These are phyloP conservation scores for Thamnophis elegans DNA, from an alignment of 2,797 vertebrate genomes.

Conservation along the genomic window DNA sequence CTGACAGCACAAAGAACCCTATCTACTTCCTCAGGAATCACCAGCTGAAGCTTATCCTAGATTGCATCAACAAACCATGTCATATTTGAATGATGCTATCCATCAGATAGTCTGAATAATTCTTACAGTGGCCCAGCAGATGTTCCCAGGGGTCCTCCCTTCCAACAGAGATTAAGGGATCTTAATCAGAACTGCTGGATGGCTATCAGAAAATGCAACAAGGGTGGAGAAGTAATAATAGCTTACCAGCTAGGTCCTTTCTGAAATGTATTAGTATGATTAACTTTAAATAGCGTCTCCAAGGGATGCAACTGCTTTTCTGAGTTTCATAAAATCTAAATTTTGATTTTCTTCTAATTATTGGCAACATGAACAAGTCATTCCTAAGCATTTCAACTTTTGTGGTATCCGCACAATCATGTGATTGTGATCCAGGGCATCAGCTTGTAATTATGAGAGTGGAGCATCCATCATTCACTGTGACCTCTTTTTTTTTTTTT, in stretches of 20 bases:
- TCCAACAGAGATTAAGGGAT: background rate
- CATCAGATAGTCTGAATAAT: background rate
- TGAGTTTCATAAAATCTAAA: background rate
- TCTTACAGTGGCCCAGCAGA: background rate
- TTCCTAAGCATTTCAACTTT: too few relatives aligned
- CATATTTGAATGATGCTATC: background rate
- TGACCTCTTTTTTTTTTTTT: background rate
- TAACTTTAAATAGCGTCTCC: background rate
- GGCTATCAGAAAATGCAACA: background rate
- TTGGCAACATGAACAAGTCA: background rate
- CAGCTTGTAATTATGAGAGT: background rate
- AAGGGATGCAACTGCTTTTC: background rate
- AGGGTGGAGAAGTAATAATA: background rate
- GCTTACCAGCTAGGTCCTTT: background rate
- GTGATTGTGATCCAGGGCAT: background rate
- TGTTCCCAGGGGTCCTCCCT: background rate
- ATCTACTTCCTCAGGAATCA: background rate
- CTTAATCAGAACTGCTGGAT: background rate
- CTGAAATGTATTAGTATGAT: background rate
- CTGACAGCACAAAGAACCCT: background rate
- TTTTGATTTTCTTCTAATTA: background rate
- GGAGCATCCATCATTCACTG: background rate
- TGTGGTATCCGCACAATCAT: background rate
- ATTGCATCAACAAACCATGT: background rate
- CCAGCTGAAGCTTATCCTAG: background rate